Conservation (phyloP, 64 coral and sea anemone genomes). For the Montipora cactus region DNA sequence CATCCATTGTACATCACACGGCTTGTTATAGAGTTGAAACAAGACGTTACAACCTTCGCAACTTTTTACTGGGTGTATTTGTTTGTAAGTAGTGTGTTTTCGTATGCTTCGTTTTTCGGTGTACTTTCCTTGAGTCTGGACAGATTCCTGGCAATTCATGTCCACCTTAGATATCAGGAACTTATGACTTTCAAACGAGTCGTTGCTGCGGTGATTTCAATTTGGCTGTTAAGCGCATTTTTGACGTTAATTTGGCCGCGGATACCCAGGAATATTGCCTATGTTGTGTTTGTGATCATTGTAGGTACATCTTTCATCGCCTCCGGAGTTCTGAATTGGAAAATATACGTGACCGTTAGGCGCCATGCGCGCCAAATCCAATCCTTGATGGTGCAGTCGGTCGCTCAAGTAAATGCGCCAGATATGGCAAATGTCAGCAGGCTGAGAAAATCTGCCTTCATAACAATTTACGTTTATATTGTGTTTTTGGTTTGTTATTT, state of each 20-base stretch:
- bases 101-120: not conserved
- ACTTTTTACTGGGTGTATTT: not conserved
- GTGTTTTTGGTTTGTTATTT: constrained; percentile 28
- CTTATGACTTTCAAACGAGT: not conserved
- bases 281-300: not conserved
- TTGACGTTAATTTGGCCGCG: not conserved
- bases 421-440: not conserved
- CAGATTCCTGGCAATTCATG: constrained; percentile 11
- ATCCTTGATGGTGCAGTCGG: not conserved
- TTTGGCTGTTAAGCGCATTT: not conserved
- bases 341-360: not conserved
- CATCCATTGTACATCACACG: not conserved
- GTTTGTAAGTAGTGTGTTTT: not conserved
- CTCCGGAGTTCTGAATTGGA: not conserved
- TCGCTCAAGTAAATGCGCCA: not conserved
- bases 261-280: not conserved
- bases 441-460: constrained; percentile 8
- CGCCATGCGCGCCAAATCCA: not conserved
- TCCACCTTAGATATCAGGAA: constrained; percentile 15
- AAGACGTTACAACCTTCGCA: not conserved
- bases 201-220: constrained; percentile 5
- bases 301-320: not conserved
- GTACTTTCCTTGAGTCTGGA: not conserved
- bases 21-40: not conserved
- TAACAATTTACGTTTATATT: not conserved